Conservation (phyloP, 64 coral and sea anemone species). For the Cladopsammia gracilis region DNA sequence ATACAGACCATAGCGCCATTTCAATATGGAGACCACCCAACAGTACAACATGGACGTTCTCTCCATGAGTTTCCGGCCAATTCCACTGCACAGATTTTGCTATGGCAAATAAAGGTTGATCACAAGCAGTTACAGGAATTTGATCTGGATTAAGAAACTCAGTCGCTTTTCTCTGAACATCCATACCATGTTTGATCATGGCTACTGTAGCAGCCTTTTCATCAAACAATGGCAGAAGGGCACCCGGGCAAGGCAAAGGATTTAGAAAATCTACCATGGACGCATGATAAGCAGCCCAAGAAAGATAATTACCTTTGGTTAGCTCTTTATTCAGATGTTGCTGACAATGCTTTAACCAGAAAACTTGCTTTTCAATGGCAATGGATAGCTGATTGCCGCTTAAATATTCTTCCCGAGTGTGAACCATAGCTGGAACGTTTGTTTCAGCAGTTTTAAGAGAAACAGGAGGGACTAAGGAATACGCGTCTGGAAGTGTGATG, state of each 20-base stretch:
- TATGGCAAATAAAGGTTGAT: conserved; percentile 36
- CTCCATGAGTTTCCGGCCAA: background rate
- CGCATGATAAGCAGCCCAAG: conserved; percentile 16
- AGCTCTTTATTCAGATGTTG: background rate
- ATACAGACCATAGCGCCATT: conserved; percentile 23
- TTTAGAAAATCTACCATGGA: background rate
- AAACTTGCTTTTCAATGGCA: too few species aligned
- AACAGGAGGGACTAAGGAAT: too few species aligned
- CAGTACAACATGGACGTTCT: background rate
- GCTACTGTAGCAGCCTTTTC: conserved; percentile 38
- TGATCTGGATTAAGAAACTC: conserved; percentile 34
- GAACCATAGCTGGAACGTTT: too few species aligned
- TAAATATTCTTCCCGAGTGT: too few species aligned
- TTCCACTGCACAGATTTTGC: conserved; percentile 28
- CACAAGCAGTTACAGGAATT: conserved; percentile 22
- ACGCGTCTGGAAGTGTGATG: too few species aligned
- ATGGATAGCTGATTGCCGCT: too few species aligned
- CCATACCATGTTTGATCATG: conserved; percentile 48
- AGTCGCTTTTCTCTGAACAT: background rate
- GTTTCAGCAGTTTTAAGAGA: too few species aligned
- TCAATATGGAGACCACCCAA: conserved; percentile 30
- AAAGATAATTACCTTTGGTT: background rate
- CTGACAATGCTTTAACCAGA: background rate
- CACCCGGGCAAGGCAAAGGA: background rate
- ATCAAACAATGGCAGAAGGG: conserved; percentile 13